phyloP scores from a whole-genome alignment of 2,888 invertebrate species.

The Torymus auratus region DNA sequence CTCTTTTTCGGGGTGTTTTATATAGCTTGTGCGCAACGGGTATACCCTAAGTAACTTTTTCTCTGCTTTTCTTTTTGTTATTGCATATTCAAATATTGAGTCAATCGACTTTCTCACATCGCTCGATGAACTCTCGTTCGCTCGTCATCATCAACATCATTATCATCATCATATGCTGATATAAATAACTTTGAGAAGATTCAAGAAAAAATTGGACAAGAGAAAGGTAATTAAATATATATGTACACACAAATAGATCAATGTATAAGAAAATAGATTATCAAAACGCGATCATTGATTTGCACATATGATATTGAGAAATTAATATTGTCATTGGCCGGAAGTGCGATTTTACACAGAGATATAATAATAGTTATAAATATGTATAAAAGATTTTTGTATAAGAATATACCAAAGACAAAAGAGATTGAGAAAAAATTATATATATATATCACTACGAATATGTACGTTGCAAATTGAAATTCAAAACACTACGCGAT shows the following conservation, averaged over 20 bases:
- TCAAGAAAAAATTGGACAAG: background rate
- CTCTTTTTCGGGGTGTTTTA: slow-evolving; percentile 3
- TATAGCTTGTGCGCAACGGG: slow-evolving; percentile 7
- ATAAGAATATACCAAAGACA: slow-evolving; percentile 23
- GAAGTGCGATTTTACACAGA: slow-evolving; percentile 59
- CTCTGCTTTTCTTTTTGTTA: too few species aligned
- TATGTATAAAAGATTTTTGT: slow-evolving; percentile 15
- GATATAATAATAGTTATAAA: slow-evolving; percentile 1
- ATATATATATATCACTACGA: slow-evolving; percentile 26
- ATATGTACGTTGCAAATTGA: background rate
- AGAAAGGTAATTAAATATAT: slow-evolving; percentile 36
- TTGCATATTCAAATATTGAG: slow-evolving; percentile 27
- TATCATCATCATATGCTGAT: slow-evolving; percentile 7
- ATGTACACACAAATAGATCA: slow-evolving; percentile 23
- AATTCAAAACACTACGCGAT: background rate
- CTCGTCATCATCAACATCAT: background rate
- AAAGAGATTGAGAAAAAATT: slow-evolving; percentile 44
- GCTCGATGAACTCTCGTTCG: slow-evolving; percentile 40
- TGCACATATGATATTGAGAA: slow-evolving; percentile 18
- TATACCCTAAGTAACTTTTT: slow-evolving; percentile 2
- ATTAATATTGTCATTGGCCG: slow-evolving; percentile 46
- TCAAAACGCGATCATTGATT: slow-evolving; percentile 32
- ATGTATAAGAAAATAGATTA: slow-evolving; percentile 16
- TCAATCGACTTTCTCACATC: slow-evolving; percentile 46
- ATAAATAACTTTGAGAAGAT: slow-evolving; percentile 11